These are phyloP conservation scores for Chanos chanos DNA, from an alignment of 2,797 vertebrate species.

Conservation along the genomic window DNA sequence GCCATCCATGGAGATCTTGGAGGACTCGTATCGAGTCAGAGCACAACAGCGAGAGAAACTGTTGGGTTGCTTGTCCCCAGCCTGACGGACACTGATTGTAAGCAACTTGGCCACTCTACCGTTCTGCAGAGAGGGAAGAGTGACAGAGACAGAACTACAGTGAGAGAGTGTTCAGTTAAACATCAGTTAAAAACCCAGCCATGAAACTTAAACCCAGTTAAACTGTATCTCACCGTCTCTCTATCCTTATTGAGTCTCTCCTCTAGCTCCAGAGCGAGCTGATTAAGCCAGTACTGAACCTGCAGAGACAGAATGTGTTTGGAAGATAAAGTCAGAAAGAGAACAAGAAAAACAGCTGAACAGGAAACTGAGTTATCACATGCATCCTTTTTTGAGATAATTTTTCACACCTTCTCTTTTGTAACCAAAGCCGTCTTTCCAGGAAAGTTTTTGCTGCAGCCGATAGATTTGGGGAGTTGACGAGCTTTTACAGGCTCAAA, in stretches of 20 bases:
- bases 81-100: conserved; percentile 79
- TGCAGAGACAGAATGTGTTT: too few species aligned
- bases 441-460: conserved; percentile 94
- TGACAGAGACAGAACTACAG: background rate
- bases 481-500: conserved; percentile 92
- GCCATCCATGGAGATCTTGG: conserved; percentile 82
- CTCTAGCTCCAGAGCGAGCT: conserved; percentile 90
- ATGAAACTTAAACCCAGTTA: background rate
- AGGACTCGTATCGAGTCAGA: conserved; percentile 80
- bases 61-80: conserved; percentile 70
- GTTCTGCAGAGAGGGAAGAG: conserved; percentile 69
- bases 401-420: conserved; percentile 78
- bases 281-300: conserved; percentile 93
- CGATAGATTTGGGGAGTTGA: conserved; percentile 88
- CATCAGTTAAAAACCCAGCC: background rate
- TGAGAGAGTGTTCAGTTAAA: background rate
- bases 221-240: conserved; percentile 74
- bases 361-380: too few species aligned
- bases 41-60: conserved; percentile 86
- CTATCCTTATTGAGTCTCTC: conserved; percentile 88
- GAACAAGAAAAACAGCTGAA: background rate
- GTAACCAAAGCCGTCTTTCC: conserved; percentile 82
- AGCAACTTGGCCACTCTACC: conserved; percentile 83
- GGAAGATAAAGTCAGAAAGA: background rate
- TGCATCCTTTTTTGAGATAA: background rate